These are phyloP conservation scores for Drosophila bocqueti DNA, from an alignment of 1,140 invertebrate genomes.

Conservation along the genomic window DNA sequence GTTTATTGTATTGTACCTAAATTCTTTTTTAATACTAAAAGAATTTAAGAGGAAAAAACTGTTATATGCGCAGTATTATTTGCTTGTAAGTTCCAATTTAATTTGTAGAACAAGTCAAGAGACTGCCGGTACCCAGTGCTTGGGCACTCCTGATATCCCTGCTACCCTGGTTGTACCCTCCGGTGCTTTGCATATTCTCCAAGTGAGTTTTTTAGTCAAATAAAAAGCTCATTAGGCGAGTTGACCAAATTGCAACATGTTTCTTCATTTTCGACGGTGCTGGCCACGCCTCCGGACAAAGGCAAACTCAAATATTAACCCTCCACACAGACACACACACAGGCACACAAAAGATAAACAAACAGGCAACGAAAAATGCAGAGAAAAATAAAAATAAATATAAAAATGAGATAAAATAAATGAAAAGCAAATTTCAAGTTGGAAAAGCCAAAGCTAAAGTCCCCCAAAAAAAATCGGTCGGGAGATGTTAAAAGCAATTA, in stretches of 20 bases:
- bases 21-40: background rate
- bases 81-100: background rate
- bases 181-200: conserved; percentile 16
- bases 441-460: conserved; percentile 21
- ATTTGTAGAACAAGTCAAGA: background rate
- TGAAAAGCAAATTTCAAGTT: conserved; percentile 57
- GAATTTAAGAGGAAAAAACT: background rate
- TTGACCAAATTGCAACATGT: conserved; percentile 74
- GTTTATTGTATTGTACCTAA: background rate
- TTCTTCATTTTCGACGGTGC: conserved; percentile 26
- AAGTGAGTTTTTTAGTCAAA: conserved; percentile 52
- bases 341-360: conserved; percentile 24
- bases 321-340: background rate
- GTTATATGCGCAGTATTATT: too few relatives aligned
- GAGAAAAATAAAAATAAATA: conserved; percentile 36
- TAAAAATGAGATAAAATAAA: conserved; percentile 56
- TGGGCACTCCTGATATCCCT: background rate
- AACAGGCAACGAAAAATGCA: conserved; percentile 20
- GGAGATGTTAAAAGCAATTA: conserved; percentile 67
- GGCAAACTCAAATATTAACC: conserved; percentile 51
- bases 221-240: conserved; percentile 77
- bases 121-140: background rate
- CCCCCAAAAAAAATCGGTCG: conserved; percentile 34
- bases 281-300: conserved; percentile 33
- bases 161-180: background rate